These are phyloP conservation scores for Hystrix cristata DNA, from an alignment of 2,113 vertebrate genomes.

Conservation along the genomic window DNA sequence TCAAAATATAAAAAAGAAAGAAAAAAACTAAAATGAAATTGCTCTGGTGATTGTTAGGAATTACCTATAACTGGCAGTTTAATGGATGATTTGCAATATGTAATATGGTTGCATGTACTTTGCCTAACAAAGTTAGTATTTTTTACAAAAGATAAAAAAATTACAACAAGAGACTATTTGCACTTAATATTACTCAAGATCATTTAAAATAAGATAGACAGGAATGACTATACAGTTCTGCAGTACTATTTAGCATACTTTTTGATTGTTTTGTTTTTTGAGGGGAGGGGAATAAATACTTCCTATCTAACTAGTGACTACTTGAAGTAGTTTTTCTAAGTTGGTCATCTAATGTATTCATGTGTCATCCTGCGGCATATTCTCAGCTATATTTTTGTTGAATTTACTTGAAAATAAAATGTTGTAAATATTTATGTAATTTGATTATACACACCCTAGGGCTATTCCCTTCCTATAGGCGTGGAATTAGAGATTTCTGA, in stretches of 20 bases:
- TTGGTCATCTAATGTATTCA: not conserved
- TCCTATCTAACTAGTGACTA: slow-evolving; percentile 1
- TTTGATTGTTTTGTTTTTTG: slow-evolving; percentile 19
- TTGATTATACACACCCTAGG: not conserved
- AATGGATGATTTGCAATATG: slow-evolving; percentile 6
- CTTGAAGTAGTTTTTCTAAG: slow-evolving; percentile 33
- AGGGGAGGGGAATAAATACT: not conserved
- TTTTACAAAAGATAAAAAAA: slow-evolving; percentile 52
- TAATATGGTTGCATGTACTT: not conserved
- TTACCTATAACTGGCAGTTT: slow-evolving; percentile 8
- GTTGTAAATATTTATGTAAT: not conserved
- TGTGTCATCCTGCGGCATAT: not conserved
- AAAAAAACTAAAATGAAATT: slow-evolving; percentile 18
- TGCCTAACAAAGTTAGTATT: slow-evolving; percentile 16
- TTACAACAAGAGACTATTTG: slow-evolving; percentile 12
- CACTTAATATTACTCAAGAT: slow-evolving; percentile 37
- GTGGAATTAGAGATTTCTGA: not conserved
- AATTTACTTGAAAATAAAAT: slow-evolving; percentile 58
- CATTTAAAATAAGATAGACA: slow-evolving; percentile 22
- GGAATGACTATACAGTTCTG: slow-evolving; percentile 21
- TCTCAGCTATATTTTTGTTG: slow-evolving; percentile 50
- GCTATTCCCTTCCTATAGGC: not conserved
- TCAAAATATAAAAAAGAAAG: not conserved
- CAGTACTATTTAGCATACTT: not conserved
- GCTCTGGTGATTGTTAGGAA: not conserved